Base-by-base conservation (phyloP, 2,113 vertebrate genomes). In the Chlamydotis undulata region DNA sequence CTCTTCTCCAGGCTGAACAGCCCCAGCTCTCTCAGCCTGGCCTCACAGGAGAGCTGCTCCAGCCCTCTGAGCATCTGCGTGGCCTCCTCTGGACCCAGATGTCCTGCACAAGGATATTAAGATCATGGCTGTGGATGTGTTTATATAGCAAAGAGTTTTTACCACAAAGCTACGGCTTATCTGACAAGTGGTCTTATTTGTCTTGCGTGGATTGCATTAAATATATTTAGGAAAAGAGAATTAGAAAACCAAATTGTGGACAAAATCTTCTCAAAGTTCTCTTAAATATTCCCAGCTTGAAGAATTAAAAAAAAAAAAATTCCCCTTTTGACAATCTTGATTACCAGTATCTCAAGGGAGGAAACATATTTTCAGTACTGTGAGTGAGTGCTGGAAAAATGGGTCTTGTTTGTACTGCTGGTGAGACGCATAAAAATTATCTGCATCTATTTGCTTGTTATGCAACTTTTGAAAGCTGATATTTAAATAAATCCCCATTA, bases 391-490 rank as follows among this genome's bases (percentile, higher is more conserved):
- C 81, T 39, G 29, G 56, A 90, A 96, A 95, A 96, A 95, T 93
- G 79, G 63, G 71, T 83, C 93, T 97, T 87, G 47, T 87, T 71
- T 63, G 74, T 52, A 87, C 57, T 22, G 55, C 57, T 96, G 85
- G 88, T 77, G 86, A 95, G 95, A 94, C 91, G 89, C 94, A 96
- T 94, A 94, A 86, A 94, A 95, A 93, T 81, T 88, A 14, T 39
- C n/a, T 86, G 75, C 43, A 73, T 71, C 65, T 82, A 77, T 76
- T 70, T 89, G 19, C 67, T 86, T 64, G 71, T 87, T 83, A 92
- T 47, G 81, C 56, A 83, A 60, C 50, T 47, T 80, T 35, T 35
- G 47, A 76, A 92, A 65, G 35, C 7, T 71, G 33, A 6, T 53
- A 53, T 94, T 90, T 75, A 78, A 84, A 97, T 95, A 96, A 96